A percentile compares a stretch with the other conserved stretches of the same genome.
phyloP scores from a whole-genome alignment of 2,888 invertebrate genomes.

The Dicyrtomina minuta region DNA sequence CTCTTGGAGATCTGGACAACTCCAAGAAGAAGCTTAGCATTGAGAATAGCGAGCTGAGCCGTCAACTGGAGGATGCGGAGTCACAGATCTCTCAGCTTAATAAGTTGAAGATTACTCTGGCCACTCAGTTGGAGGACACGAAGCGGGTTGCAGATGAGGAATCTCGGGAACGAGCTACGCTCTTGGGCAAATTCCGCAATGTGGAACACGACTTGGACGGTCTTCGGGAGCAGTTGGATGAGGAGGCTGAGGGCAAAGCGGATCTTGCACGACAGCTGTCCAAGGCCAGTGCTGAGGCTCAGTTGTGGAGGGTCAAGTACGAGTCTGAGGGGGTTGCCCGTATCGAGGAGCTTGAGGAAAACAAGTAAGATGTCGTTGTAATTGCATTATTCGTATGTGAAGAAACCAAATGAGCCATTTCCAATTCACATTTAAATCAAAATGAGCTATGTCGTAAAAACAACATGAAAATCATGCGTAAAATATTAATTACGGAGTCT shows the following conservation, averaged over 20 bases:
- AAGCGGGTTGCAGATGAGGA: conserved; percentile 98
- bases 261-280: conserved; percentile 98
- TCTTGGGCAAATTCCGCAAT: conserved; percentile 97
- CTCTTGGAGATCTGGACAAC: conserved; percentile 93
- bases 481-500: no score
- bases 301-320: conserved; percentile 97
- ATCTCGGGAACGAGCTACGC: conserved; percentile 87
- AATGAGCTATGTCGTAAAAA: no score
- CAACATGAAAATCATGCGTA: no score
- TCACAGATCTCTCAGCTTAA: conserved; percentile 94
- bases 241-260: conserved; percentile 98
- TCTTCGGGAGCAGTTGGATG: conserved; percentile 98
- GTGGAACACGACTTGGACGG: conserved; percentile 97
- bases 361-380: conserved; percentile 66
- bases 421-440: no score
- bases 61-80: conserved; percentile 98
- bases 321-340: conserved; percentile 96
- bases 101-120: conserved; percentile 94
- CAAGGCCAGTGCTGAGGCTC: conserved; percentile 95
- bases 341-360: conserved; percentile 90
- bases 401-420: no score
- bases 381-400: no score
- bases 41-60: conserved; percentile 94
- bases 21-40: conserved; percentile 96
- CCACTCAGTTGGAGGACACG: conserved; percentile 96